Conservation (phyloP, 2,797 vertebrate species). For the Rachycentron canadum region DNA sequence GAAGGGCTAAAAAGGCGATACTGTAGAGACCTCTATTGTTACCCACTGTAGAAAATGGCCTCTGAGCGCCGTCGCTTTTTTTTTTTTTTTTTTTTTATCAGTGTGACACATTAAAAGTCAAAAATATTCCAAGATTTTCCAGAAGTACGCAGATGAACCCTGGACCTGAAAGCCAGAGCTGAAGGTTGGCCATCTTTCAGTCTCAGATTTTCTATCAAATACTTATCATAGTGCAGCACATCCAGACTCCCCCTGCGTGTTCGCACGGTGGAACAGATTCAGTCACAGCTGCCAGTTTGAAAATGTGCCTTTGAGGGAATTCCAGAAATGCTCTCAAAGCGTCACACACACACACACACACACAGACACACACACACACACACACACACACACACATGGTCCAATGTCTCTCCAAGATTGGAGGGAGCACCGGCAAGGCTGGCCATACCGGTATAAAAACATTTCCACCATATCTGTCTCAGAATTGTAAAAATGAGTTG, state of each 20-base stretch:
- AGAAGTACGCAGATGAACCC: background rate
- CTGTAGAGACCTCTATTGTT: constrained; percentile 67
- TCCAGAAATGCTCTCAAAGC: constrained; percentile 44
- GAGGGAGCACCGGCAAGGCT: background rate
- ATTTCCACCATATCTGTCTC: background rate
- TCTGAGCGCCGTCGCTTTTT: constrained; percentile 35
- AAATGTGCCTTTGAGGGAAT: constrained; percentile 59
- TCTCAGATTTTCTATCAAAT: constrained; percentile 10
- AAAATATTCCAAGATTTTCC: constrained; percentile 28
- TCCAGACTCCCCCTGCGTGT: constrained; percentile 25
- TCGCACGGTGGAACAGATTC: constrained; percentile 19
- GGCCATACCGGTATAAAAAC: background rate
- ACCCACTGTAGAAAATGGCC: constrained; percentile 53
- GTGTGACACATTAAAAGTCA: constrained; percentile 34
- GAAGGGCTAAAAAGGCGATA: constrained; percentile 67
- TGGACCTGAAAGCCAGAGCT: constrained; percentile 16
- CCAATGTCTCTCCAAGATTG: background rate
- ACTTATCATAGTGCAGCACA: constrained; percentile 22
- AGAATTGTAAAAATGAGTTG: background rate
- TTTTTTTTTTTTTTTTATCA: no score
- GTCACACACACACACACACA: background rate
- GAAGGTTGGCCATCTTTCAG: constrained; percentile 9
- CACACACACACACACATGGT: constrained; percentile 1
- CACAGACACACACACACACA: background rate
- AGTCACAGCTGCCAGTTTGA: constrained; percentile 60